phyloP scores from a whole-genome alignment of 2,797 vertebrate species.

The Acipenser transmontanus region DNA sequence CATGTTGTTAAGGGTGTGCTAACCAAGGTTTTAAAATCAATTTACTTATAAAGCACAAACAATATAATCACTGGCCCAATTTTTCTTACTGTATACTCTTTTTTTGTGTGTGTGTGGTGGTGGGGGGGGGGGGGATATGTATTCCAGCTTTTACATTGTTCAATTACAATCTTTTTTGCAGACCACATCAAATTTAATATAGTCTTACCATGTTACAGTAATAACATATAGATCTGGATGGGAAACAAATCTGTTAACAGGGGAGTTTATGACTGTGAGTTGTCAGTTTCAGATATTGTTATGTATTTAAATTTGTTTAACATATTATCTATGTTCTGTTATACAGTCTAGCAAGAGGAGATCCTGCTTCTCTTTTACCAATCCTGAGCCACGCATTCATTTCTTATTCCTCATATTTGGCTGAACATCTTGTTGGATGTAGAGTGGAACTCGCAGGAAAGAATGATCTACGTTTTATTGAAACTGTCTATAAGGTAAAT shows the following conservation, averaged over 20 bases:
- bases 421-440: conserved; percentile 71
- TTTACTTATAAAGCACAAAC: too few relatives aligned
- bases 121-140: too few relatives aligned
- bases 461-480: conserved; percentile 82
- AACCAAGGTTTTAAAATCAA: too few relatives aligned
- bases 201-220: background rate
- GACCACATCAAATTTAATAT: too few relatives aligned
- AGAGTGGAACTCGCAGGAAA: conserved; percentile 77
- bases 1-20: too few relatives aligned
- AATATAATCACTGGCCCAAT: too few relatives aligned
- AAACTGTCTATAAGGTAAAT: conserved; percentile 85
- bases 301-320: background rate
- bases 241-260: background rate
- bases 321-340: background rate
- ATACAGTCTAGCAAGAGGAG: conserved; percentile 77
- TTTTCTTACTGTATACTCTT: too few relatives aligned
- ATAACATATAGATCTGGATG: background rate
- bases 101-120: too few relatives aligned
- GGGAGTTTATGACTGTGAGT: background rate
- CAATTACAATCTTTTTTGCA: background rate
- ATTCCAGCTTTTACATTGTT: background rate
- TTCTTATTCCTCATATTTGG: conserved; percentile 76
- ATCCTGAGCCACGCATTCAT: conserved; percentile 81
- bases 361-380: conserved; percentile 76
- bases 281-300: too few relatives aligned